Base-by-base conservation (phyloP, 2,113 vertebrate genomes). In the Serinus canaria region DNA sequence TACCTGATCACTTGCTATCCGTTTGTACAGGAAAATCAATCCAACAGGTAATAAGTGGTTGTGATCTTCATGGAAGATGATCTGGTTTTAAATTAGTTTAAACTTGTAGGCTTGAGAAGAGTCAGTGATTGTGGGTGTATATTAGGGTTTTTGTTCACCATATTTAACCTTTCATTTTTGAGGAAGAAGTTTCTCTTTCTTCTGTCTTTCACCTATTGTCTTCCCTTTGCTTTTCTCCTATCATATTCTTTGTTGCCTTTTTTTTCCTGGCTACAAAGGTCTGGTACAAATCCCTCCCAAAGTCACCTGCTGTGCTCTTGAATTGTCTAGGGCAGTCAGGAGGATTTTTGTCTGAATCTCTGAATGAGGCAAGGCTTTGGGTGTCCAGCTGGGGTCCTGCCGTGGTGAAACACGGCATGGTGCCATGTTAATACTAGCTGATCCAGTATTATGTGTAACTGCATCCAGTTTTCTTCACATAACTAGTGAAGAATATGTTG, bases 1-100 rank as follows among this genome's bases (percentile, higher is more conserved):
- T 99, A 99, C 96, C 98, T 99, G 97, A 99, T 99, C 95, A 99
- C 99, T 81, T 99, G 99, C 96, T 99, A 99, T 92, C 99, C 99
- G 6, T 99, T 99, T 77, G 99, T 99, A 90, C 99, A 99, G 96
- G 99, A 99, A 97, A 99, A 99, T 96, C 99, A 99, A 96, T 98
- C 98, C 70, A 99, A 99, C 98, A 99, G 99, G 99, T 99, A 98
- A 97, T 69, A 74, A 47, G 7, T 64, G 49, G 10, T 68, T 77
- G 59, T 90, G 12, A 9, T 66, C n/a, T 78, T 90, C 17, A 10
- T 72, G 24, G 11, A 60, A 89, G 9, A 37, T 63, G 4, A 39
- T 69, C 9, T 74, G 1, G 5, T 78, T 75, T 81, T 24, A 35
- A 81, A 64, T 60, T 2, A 23, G 13, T 92, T 85, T 39, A 27